Conservation (phyloP, 1,140 invertebrate species). For the Helicorthomorpha holstii region DNA sequence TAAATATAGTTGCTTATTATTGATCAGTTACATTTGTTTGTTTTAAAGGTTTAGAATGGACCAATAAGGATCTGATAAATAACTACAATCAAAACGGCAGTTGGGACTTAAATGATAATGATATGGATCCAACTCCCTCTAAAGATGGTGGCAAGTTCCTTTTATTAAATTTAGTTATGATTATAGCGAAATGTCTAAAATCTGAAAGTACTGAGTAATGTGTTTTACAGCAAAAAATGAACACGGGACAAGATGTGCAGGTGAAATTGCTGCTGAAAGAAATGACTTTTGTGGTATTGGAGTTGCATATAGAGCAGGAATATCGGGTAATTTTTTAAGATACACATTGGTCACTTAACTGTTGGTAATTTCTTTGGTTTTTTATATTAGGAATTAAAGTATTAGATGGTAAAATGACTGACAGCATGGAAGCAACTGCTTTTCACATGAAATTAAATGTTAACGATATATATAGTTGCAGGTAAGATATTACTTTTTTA, state of each 20-base stretch:
- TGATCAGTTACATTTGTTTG: background rate
- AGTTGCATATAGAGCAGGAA: constrained; percentile 80
- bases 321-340: constrained; percentile 47
- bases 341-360: background rate
- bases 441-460: constrained; percentile 25
- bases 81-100: constrained; percentile 26
- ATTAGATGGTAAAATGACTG: constrained; percentile 28
- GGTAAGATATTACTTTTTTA: background rate
- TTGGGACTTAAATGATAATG: constrained; percentile 27
- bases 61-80: constrained; percentile 19
- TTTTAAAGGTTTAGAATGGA: constrained; percentile 23
- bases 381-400: constrained; percentile 21
- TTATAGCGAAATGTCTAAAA: background rate
- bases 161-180: background rate
- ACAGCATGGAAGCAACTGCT: constrained; percentile 26
- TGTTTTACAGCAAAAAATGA: constrained; percentile 16
- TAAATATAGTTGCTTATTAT: background rate
- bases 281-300: constrained; percentile 90
- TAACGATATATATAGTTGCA: constrained; percentile 24
- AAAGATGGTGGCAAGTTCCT: background rate
- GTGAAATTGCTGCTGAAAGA: constrained; percentile 81
- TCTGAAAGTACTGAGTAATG: background rate
- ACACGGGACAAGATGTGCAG: constrained; percentile 80
- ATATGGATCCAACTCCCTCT: constrained; percentile 24
- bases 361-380: background rate